Conservation (phyloP, 2,113 vertebrate genomes). For the Cyanoramphus novaezelandiae region DNA sequence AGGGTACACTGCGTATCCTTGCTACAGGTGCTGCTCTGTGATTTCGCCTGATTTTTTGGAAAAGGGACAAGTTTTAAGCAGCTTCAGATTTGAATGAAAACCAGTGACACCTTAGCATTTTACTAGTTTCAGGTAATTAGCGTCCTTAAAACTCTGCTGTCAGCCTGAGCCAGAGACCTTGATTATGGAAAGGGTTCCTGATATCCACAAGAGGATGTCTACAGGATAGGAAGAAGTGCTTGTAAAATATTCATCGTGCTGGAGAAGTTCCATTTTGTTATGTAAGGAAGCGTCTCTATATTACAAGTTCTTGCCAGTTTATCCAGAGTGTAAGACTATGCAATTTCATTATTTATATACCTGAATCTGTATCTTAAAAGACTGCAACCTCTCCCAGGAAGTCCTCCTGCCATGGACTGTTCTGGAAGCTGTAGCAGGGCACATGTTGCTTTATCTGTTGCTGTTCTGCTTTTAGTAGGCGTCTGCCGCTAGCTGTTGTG, state of each 20-base stretch:
- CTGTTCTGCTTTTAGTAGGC: neutral
- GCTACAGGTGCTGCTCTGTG: neutral
- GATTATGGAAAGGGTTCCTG: neutral
- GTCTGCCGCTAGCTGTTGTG: neutral
- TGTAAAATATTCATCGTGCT: neutral
- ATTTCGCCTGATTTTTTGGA: neutral
- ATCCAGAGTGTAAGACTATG: accelerated
- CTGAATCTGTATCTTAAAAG: neutral
- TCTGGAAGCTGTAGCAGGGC: neutral
- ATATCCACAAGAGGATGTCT: neutral
- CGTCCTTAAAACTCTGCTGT: neutral
- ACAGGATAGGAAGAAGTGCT: neutral
- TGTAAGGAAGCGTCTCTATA: neutral
- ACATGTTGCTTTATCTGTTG: neutral
- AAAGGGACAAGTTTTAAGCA: neutral
- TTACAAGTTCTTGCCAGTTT: neutral
- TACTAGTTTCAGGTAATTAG: neutral
- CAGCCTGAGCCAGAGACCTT: neutral
- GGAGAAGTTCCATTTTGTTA: neutral
- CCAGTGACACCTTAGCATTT: neutral
- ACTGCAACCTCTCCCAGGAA: neutral
- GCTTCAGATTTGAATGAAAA: neutral
- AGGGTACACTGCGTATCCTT: accelerated
- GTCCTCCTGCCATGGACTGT: neutral
- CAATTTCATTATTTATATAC: neutral